Conservation (phyloP, 1,140 invertebrate species). For the Plectrocnemia conspersa region DNA sequence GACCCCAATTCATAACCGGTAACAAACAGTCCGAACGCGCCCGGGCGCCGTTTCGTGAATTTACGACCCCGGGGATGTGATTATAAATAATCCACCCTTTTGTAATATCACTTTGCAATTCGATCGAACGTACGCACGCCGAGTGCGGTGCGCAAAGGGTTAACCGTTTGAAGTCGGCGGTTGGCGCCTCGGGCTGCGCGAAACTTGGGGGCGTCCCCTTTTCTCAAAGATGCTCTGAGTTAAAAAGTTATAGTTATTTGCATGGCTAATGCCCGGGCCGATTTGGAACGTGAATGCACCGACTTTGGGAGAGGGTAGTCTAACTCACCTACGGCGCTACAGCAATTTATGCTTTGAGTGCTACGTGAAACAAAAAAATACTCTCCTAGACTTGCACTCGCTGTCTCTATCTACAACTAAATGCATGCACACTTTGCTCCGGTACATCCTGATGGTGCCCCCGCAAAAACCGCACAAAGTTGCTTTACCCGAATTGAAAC, state of each 20-base stretch:
- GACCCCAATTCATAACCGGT: neutral
- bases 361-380: neutral
- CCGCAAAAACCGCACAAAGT: no score
- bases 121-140: slow-evolving; percentile 14
- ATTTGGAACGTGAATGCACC: slow-evolving; percentile 7
- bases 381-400: no score
- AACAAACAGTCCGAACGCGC: neutral
- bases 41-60: neutral
- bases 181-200: neutral
- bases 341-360: neutral
- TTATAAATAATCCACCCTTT: slow-evolving; percentile 24
- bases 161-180: slow-evolving; percentile 16
- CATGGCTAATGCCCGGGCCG: slow-evolving; percentile 27
- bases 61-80: slow-evolving; percentile 11
- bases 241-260: slow-evolving; percentile 35
- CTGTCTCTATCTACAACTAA: no score
- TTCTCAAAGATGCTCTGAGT: slow-evolving; percentile 33
- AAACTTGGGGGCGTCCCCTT: neutral
- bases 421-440: no score
- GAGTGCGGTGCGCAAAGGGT: neutral
- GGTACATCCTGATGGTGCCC: no score
- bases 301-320: neutral
- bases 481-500: no score
- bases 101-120: slow-evolving; percentile 13
- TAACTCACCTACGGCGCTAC: neutral